phyloP scores from a whole-genome alignment of 2,888 invertebrate genomes.

The Teleiodes luculella region DNA sequence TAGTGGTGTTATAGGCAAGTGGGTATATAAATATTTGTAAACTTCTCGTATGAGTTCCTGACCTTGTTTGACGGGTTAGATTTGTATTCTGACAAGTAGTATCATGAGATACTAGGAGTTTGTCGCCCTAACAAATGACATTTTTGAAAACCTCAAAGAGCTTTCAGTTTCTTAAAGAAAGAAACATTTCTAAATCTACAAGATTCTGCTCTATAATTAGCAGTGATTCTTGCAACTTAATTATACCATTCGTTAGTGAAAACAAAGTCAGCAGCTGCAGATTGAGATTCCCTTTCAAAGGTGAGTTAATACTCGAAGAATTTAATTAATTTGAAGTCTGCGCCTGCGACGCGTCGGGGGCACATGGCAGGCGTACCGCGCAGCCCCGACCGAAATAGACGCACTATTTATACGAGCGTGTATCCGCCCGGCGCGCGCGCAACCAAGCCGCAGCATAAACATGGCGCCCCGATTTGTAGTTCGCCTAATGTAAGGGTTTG shows the following conservation, averaged over 20 bases:
- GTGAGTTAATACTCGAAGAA: constrained; percentile 54
- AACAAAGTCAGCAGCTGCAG: background rate
- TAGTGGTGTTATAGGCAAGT: constrained; percentile 57
- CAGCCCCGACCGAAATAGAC: constrained; percentile 68
- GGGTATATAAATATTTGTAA: constrained; percentile 72
- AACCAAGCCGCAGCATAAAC: constrained; percentile 43
- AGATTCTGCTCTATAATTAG: no score
- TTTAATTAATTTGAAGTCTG: constrained; percentile 60
- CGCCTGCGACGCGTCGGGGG: constrained; percentile 60
- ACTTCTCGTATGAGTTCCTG: constrained; percentile 48
- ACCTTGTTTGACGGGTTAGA: constrained; percentile 42
- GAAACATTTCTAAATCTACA: no score
- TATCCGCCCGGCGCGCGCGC: constrained; percentile 72
- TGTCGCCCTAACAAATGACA: background rate
- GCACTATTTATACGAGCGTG: constrained; percentile 68
- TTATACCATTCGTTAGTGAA: background rate
- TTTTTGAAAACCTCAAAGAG: no score
- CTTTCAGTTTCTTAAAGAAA: no score
- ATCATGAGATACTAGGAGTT: constrained; percentile 6
- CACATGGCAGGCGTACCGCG: constrained; percentile 69
- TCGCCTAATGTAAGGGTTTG: constrained; percentile 11
- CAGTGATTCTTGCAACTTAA: no score
- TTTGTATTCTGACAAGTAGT: constrained; percentile 7
- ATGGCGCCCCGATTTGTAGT: constrained; percentile 39
- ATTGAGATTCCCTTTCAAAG: constrained; percentile 27